These are phyloP conservation scores for Cryptus armator DNA, from an alignment of 2,888 invertebrate genomes.

Conservation along the genomic window DNA sequence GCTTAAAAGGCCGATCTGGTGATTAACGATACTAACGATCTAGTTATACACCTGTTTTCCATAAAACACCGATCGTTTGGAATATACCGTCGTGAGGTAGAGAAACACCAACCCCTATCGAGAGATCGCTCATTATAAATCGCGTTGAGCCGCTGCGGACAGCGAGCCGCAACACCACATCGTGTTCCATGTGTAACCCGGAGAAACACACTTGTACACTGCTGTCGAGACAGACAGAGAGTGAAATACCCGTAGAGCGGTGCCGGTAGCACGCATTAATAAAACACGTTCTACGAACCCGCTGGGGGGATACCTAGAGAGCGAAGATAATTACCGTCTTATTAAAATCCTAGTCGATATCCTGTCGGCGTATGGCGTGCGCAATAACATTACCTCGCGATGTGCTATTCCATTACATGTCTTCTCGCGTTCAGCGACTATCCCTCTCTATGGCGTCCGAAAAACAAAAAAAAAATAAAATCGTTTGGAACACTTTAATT, in stretches of 20 bases:
- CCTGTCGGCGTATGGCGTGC: slow-evolving; percentile 52
- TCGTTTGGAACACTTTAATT: no score
- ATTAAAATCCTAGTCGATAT: slow-evolving; percentile 65
- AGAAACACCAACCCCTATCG: slow-evolving; percentile 24
- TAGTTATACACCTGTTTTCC: slow-evolving; percentile 65
- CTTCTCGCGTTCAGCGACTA: neutral
- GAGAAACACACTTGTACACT: slow-evolving; percentile 23
- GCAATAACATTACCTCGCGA: neutral
- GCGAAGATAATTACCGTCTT: slow-evolving; percentile 64
- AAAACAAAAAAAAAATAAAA: neutral
- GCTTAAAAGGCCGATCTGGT: slow-evolving; percentile 45
- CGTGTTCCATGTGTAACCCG: neutral
- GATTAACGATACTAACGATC: slow-evolving; percentile 68
- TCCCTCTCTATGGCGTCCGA: neutral
- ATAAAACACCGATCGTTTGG: slow-evolving; percentile 63
- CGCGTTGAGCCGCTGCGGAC: slow-evolving; percentile 2
- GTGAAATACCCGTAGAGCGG: slow-evolving; percentile 12
- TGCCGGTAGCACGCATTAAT: slow-evolving; percentile 66
- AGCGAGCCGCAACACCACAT: slow-evolving; percentile 28
- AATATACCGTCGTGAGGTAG: slow-evolving; percentile 28
- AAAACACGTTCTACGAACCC: slow-evolving; percentile 61
- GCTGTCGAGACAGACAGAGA: neutral
- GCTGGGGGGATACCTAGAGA: slow-evolving; percentile 24
- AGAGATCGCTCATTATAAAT: slow-evolving; percentile 53
- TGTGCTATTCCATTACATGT: neutral